Conservation (phyloP, 2,888 invertebrate species). For the Charanyca ferruginea region DNA sequence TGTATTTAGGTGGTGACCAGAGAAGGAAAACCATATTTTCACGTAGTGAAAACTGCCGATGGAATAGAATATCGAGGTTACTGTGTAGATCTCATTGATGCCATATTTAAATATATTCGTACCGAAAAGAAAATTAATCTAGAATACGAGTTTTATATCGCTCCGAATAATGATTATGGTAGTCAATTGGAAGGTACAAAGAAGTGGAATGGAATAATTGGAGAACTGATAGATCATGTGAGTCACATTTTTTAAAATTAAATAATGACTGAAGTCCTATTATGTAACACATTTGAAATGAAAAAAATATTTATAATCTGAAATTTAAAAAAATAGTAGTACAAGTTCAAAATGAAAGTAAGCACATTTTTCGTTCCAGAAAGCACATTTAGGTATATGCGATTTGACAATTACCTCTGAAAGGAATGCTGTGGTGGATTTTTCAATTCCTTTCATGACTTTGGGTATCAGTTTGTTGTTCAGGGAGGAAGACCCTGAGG, state of each 20-base stretch:
- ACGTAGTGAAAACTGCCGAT: constrained; percentile 68
- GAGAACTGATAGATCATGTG: constrained; percentile 94
- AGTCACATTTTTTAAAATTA: constrained; percentile 65
- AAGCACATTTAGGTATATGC: constrained; percentile 97
- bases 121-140: constrained; percentile 77
- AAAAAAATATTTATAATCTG: no score
- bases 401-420: constrained; percentile 98
- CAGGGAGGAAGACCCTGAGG: constrained; percentile 94
- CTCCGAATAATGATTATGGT: constrained; percentile 93
- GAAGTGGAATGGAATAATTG: constrained; percentile 95
- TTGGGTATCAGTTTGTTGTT: constrained; percentile 97
- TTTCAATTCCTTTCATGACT: constrained; percentile 99
- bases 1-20: constrained; percentile 91
- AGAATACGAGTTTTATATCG: constrained; percentile 93
- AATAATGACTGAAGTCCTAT: not conserved
- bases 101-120: constrained; percentile 90
- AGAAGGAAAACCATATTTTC: constrained; percentile 76
- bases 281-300: no score
- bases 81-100: constrained; percentile 96
- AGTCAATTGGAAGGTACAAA: constrained; percentile 92
- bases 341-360: not conserved
- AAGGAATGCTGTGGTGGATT: constrained; percentile 96
- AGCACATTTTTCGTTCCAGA: constrained; percentile 89
- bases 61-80: constrained; percentile 93
- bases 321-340: no score